phyloP scores from a whole-genome alignment of 92 coral and sea anemone genomes.

The Epizoanthus fatuus region DNA sequence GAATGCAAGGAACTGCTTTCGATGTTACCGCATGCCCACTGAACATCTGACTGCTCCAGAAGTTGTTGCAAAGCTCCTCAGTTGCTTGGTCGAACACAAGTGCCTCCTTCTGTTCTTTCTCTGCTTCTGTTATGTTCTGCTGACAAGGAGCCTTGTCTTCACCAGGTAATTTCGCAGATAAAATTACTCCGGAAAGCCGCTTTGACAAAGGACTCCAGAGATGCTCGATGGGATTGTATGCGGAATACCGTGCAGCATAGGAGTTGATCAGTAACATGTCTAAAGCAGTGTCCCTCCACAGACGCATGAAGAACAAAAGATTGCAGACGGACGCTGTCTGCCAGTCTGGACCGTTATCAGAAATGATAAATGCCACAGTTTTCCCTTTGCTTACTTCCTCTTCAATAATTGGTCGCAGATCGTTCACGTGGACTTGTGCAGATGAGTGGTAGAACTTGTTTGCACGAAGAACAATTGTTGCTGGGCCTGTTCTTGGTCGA shows the following conservation, averaged over 20 bases:
- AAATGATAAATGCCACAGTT: slow-evolving; percentile 15
- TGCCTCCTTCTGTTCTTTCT: slow-evolving; percentile 27
- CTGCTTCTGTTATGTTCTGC: slow-evolving; percentile 1
- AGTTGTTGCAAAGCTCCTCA: slow-evolving; percentile 13
- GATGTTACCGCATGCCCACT: slow-evolving; percentile 34
- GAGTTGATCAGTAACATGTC: slow-evolving; percentile 40
- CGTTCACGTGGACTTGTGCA: slow-evolving; percentile 23
- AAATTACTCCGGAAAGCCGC: slow-evolving; percentile 28
- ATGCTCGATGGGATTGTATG: slow-evolving; percentile 58
- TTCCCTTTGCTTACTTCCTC: slow-evolving; percentile 39
- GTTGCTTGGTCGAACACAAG: slow-evolving; percentile 37
- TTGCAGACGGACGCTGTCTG: slow-evolving; percentile 30
- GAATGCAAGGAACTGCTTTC: background rate
- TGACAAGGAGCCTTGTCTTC: slow-evolving; percentile 18
- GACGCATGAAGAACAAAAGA: slow-evolving; percentile 19
- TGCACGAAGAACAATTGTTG: slow-evolving; percentile 18
- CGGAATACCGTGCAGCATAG: slow-evolving; percentile 57
- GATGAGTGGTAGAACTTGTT: slow-evolving; percentile 20
- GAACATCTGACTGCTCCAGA: slow-evolving; percentile 33
- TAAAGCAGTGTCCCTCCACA: slow-evolving; percentile 11
- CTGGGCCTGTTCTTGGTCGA: slow-evolving; percentile 22
- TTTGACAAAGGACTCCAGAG: slow-evolving; percentile 54
- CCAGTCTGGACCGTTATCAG: slow-evolving; percentile 49
- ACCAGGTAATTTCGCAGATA: slow-evolving; percentile 24
- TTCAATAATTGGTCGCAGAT: slow-evolving; percentile 40